Base-by-base conservation (phyloP, 1,140 invertebrate genomes). In the Pogonomyrmex californicus region DNA sequence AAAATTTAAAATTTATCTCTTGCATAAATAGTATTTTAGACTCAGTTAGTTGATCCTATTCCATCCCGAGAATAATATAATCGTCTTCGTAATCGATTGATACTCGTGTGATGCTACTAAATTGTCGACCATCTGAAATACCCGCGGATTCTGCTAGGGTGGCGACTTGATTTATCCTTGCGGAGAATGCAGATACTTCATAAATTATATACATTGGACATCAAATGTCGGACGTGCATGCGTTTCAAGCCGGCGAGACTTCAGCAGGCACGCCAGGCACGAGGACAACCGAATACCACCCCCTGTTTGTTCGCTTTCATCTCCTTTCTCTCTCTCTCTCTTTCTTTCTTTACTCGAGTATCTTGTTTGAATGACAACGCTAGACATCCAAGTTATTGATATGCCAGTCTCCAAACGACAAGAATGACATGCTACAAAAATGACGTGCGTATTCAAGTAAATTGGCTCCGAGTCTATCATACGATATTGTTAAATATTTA, bases 101-200 rank as follows among this genome's bases (percentile, higher is more conserved):
- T 49, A 58, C 81, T 66, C 83, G 78, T 60, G 47, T 49, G 17
- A 71, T 44, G 65, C 30, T 60, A 54, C 60, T 38, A 41, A 62
- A 83, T 47, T 23, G 41, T 49, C 47, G 87, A 14, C 36, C 77
- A 82, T 83, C 76, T 68, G 75, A 90, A 88, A 91, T 90, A 66
- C 75, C 79, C 81, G 66, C 86, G 89, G 86, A 87, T 90, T 81
- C 77, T 86, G 41, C 41, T 76, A 63, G 91, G 93, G 94, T 95
- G 94, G 92, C 92, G 91, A 87, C 86, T 95, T 95, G 94, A 95
- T 95, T 95, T 95, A 95, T 95, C 91, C 93, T 94, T 94, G 88
- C 78, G 51, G 68, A 89, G 93, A 95, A 94, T 94, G 94, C 94
- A 94, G 94, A 95, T 95, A 93, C 93, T 94, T 95, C 93, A 95